A percentile compares a stretch with the other conserved stretches of the same genome.
phyloP scores from a whole-genome alignment of 92 coral and sea anemone genomes.

The Phymanthus crucifer region DNA sequence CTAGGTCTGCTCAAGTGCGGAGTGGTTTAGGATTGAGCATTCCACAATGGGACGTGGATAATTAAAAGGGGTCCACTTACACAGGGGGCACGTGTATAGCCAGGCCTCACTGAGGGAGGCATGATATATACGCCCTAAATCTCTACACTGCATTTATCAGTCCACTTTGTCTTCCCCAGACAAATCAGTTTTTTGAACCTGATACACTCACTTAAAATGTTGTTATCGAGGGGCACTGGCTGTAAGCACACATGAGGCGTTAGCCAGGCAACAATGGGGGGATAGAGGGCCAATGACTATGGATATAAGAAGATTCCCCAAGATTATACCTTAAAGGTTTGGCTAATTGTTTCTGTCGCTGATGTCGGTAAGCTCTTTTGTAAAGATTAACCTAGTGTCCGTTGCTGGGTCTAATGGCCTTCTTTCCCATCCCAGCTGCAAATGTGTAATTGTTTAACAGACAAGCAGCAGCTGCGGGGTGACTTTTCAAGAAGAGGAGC shows the following conservation, averaged over 20 bases:
- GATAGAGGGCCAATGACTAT: conserved; percentile 54
- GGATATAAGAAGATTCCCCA: conserved; percentile 47
- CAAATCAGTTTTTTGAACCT: conserved; percentile 21
- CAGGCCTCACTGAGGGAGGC: conserved; percentile 21
- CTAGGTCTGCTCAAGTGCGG: conserved; percentile 11
- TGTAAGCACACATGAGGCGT: conserved; percentile 37
- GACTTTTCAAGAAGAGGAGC: conserved; percentile 70
- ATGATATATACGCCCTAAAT: conserved; percentile 24
- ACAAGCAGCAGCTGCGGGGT: conserved; percentile 87
- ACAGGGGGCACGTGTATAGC: conserved; percentile 44
- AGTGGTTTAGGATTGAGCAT: conserved; percentile 29
- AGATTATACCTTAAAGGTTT: conserved; percentile 64
- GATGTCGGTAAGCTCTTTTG: conserved; percentile 75
- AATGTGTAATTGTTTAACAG: conserved; percentile 68
- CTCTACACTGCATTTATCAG: conserved; percentile 18
- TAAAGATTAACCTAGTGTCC: conserved; percentile 68
- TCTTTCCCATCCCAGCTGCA: conserved; percentile 83
- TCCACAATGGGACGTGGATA: conserved; percentile 42
- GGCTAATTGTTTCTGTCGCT: conserved; percentile 78
- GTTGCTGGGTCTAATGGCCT: conserved; percentile 84
- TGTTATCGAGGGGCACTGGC: conserved; percentile 38
- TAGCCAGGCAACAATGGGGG: conserved; percentile 48
- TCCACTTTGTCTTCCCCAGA: conserved; percentile 33
- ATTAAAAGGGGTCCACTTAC: conserved; percentile 40
- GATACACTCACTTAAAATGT: conserved; percentile 24